A percentile compares a stretch with the other conserved stretches of the same genome.
phyloP scores from a whole-genome alignment of 2,797 vertebrate species.

The Gymnoscopelus microlampas region DNA sequence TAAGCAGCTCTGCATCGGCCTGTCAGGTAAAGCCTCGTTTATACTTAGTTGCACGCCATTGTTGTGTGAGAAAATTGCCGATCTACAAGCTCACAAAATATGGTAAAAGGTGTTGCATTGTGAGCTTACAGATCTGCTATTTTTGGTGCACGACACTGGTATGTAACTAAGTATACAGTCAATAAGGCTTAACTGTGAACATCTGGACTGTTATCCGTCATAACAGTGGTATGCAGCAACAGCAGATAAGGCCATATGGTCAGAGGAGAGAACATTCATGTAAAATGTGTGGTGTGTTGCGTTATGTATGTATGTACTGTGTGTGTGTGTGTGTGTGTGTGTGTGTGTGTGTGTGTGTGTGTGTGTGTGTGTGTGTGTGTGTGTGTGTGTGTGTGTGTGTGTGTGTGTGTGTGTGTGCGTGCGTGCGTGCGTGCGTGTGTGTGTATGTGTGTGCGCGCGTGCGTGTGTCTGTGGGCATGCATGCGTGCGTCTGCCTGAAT shows the following conservation, averaged over 20 bases:
- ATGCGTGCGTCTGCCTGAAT: not conserved
- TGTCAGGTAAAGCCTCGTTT: not conserved
- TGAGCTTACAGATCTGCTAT: no score
- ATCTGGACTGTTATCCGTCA: constrained; percentile 64
- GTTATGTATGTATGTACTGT: not conserved
- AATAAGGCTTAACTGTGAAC: constrained; percentile 42
- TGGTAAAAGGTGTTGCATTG: no score
- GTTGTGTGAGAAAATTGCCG: no score
- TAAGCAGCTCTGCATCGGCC: constrained; percentile 46
- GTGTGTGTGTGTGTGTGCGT: constrained; percentile 20
- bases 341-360: constrained; percentile 25
- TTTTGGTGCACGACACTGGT: not conserved
- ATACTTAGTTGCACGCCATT: no score
- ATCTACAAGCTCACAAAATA: no score
- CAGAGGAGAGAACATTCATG: constrained; percentile 41
- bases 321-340: constrained; percentile 29
- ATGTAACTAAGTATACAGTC: not conserved
- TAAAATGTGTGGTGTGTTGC: constrained; percentile 10
- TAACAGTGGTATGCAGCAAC: constrained; percentile 36
- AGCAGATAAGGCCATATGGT: constrained; percentile 62
- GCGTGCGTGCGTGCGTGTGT: not conserved
- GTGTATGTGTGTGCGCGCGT: not conserved
- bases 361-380: not conserved
- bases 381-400: not conserved
- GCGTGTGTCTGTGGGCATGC: not conserved